phyloP scores from a whole-genome alignment of 2,113 vertebrate species.

The Micromys minutus region DNA sequence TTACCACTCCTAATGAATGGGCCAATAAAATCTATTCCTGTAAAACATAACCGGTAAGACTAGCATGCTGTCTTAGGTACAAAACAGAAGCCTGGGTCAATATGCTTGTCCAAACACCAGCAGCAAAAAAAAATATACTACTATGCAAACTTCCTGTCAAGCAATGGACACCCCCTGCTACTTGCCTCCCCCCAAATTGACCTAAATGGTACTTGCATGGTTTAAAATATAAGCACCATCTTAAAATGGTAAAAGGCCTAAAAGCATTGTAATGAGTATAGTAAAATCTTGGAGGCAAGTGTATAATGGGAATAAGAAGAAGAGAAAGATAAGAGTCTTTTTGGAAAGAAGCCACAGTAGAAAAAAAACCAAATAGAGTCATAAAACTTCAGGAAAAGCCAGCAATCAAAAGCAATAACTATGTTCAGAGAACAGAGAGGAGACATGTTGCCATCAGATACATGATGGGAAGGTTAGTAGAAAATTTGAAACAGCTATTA shows the following conservation, averaged over 20 bases:
- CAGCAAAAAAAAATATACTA: background rate
- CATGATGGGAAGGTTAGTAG: background rate
- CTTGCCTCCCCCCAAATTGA: background rate
- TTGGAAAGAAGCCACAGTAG: constrained; percentile 22
- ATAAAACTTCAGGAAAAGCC: constrained; percentile 15
- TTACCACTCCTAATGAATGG: background rate
- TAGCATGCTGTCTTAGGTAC: background rate
- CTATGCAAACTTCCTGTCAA: constrained; percentile 10
- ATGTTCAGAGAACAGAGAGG: background rate
- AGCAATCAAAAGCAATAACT: background rate
- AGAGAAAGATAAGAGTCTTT: constrained; percentile 54
- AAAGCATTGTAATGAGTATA: constrained; percentile 38
- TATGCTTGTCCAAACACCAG: background rate
- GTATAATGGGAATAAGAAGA: background rate
- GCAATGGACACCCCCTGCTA: background rate
- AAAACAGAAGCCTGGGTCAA: background rate
- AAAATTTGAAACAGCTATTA: background rate
- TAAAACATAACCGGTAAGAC: background rate
- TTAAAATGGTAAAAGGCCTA: constrained; percentile 47
- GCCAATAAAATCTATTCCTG: background rate
- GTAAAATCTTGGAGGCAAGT: constrained; percentile 12
- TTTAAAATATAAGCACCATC: background rate
- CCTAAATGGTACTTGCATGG: background rate
- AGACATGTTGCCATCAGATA: background rate
- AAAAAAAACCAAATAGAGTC: background rate